Percentiles rank a stretch among this genome's conserved stretches.
Evolutionary conservation across 1,140 invertebrate genomes (phyloP).

Genomic region (Sycophila sp.): DNA sequence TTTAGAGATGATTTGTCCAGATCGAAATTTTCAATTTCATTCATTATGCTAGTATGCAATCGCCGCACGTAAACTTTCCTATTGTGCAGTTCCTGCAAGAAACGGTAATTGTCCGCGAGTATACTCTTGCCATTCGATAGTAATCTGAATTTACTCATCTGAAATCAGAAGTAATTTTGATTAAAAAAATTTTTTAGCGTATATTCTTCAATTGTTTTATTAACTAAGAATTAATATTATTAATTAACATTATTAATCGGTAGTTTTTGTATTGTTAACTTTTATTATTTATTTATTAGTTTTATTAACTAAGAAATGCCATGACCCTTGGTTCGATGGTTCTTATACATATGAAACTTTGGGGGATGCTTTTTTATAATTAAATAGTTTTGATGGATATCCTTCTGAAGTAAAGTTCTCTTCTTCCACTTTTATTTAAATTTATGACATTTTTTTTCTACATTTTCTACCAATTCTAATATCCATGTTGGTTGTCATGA

Average conservation of each 20-base stretch:
- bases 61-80: slow-evolving; percentile 70
- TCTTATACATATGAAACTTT: too few species aligned
- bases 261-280: background rate
- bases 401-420: too few species aligned
- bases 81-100: slow-evolving; percentile 72
- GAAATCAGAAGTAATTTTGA: slow-evolving; percentile 42
- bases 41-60: slow-evolving; percentile 32
- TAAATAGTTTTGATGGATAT: too few species aligned
- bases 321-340: too few species aligned
- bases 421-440: too few species aligned
- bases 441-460: too few species aligned
- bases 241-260: too few species aligned
- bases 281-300: background rate
- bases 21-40: slow-evolving; percentile 33
- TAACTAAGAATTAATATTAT: background rate
- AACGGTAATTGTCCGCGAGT: slow-evolving; percentile 58
- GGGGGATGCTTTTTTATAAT: too few species aligned
- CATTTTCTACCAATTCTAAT: too few species aligned
- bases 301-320: background rate
- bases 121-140: slow-evolving; percentile 69
- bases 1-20: slow-evolving; percentile 44
- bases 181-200: background rate
- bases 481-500: too few species aligned
- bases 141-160: slow-evolving; percentile 74
- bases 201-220: background rate